Conservation (phyloP, 2,888 invertebrate genomes). For the Orchesellides sinensis region DNA sequence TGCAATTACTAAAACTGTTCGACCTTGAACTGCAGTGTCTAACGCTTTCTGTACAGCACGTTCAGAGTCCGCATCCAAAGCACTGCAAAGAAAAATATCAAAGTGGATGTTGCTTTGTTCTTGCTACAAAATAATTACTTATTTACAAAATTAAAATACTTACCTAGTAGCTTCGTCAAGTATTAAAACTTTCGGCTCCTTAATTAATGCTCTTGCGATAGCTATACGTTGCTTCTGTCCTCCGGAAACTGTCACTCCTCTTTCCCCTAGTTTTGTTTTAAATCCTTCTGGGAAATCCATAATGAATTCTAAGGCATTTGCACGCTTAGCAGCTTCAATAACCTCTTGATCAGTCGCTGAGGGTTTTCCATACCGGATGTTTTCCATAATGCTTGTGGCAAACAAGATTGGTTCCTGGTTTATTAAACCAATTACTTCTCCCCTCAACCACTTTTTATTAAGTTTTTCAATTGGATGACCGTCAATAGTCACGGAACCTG, state of each 20-base stretch:
- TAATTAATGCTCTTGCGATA: slow-evolving; percentile 94
- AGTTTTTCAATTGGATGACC: slow-evolving; percentile 84
- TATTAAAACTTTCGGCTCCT: slow-evolving; percentile 91
- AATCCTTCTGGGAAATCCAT: slow-evolving; percentile 88
- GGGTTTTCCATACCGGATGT: slow-evolving; percentile 92
- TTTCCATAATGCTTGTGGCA: slow-evolving; percentile 93
- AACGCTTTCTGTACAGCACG: slow-evolving; percentile 92
- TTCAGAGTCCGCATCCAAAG: slow-evolving; percentile 95
- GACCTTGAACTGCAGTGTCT: slow-evolving; percentile 88
- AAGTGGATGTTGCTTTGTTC: neutral
- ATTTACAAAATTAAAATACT: slow-evolving; percentile 10
- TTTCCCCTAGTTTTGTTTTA: slow-evolving; percentile 90
- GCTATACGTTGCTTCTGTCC: slow-evolving; percentile 97
- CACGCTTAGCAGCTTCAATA: slow-evolving; percentile 87
- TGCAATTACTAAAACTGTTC: slow-evolving; percentile 96
- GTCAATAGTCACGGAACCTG: slow-evolving; percentile 87
- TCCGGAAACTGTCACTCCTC: slow-evolving; percentile 94
- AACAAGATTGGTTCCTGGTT: slow-evolving; percentile 97
- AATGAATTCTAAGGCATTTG: slow-evolving; percentile 96
- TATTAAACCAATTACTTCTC: slow-evolving; percentile 90
- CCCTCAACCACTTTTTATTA: slow-evolving; percentile 91
- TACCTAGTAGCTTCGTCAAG: slow-evolving; percentile 97
- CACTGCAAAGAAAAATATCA: slow-evolving; percentile 80
- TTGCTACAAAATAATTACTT: neutral
- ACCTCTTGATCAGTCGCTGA: slow-evolving; percentile 85